Evolutionary conservation across 1,140 invertebrate species (phyloP), one percentile per base, ranked within the genome.

Genomic region (Calephelis nemesis): DNA sequence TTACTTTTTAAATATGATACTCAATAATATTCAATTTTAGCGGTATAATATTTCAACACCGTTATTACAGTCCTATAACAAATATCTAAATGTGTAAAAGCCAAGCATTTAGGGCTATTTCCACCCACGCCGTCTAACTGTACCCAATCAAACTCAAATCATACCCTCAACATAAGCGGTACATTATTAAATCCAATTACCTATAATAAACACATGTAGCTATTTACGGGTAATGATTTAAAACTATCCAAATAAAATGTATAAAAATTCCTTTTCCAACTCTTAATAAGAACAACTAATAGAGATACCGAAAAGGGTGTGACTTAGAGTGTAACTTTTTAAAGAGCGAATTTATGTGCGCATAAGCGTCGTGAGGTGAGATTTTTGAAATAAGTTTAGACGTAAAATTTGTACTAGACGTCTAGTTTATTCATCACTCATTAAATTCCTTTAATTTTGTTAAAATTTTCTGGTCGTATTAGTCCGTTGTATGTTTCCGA

Each of bases 111-210:
- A 60, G 54, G 54, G 54, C 39, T 60, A 40, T 60, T 39, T 58
- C 54, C 12, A 39, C 54, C 54, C 54, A 60, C 54, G 54, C 54
- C 30, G 30, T 30, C 4, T 60, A 40, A 60, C 30, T 39, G 58
- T 40, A 60, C 58, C 39, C 7, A 60, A 60, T 60, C 58, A 60
- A 8, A 39, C 58, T 40, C 7, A 12, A 0, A 45, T 9, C 42
- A 42, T 39, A 39, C n/a, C 58, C n/a, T 60, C 39, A 40, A 60
- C 11, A 12, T 12, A 60, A 39, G 19, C 58, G 30, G 58, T n/a
- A 60, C 58, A 60, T 60, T 42, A 12, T 60, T 60, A 60, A 12
- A n/a, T 40, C 58, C 58, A 60, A 60, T 60, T 60, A 60, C 58
- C 5, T 60, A 42, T 60, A 40, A 60, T 60, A 60, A 60, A 60